Conservation (phyloP, 2,888 invertebrate genomes). For the Heteromurus nitidus region DNA sequence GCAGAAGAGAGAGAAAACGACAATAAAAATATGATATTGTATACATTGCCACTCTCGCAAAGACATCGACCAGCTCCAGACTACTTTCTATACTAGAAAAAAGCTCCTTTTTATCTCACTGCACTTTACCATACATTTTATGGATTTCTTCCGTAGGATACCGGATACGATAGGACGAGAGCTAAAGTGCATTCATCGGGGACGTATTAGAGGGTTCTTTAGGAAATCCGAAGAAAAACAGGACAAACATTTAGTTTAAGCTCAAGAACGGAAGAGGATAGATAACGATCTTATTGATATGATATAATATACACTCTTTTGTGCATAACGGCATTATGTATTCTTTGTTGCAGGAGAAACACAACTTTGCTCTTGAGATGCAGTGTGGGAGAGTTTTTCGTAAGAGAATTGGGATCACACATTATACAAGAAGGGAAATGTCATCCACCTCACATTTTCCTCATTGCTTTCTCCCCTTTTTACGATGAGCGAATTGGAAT, state of each 20-base stretch:
- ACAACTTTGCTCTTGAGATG: conserved; percentile 21
- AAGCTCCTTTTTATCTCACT: not conserved
- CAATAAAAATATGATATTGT: conserved; percentile 8
- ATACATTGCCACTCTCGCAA: too few relatives aligned
- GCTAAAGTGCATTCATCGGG: conserved; percentile 3
- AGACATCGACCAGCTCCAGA: not conserved
- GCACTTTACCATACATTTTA: conserved; percentile 22
- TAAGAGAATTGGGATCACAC: not conserved
- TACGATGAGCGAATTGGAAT: too few relatives aligned
- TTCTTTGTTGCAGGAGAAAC: not conserved
- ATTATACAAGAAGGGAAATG: too few relatives aligned
- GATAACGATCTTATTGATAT: not conserved
- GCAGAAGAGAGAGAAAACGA: not conserved
- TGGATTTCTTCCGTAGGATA: not conserved
- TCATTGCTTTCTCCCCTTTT: too few relatives aligned
- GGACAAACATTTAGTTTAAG: not conserved
- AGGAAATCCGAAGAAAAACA: conserved; percentile 1
- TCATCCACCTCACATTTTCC: too few relatives aligned
- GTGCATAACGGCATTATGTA: too few relatives aligned
- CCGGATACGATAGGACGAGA: too few relatives aligned
- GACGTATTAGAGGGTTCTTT: not conserved
- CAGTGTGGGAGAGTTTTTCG: not conserved
- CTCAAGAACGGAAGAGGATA: not conserved
- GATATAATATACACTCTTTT: too few relatives aligned
- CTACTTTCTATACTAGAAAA: not conserved